Evolutionary conservation across 2,113 vertebrate genomes (phyloP).

Genomic region (Danio rerio): DNA sequence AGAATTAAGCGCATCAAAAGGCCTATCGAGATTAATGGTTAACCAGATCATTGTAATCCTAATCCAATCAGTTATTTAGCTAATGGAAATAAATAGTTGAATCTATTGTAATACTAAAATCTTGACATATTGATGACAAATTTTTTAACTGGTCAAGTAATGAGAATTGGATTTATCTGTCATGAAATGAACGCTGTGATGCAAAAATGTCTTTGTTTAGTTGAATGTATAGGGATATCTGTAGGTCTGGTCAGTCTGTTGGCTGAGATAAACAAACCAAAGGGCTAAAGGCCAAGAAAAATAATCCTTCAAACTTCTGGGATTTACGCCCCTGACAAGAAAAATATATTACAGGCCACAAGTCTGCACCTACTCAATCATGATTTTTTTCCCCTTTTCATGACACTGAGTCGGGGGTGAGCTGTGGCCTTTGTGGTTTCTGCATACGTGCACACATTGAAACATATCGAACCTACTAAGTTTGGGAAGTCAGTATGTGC

Average conservation of each 20-base stretch:
- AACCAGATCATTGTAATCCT: no score
- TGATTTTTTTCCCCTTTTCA: slow-evolving; percentile 10
- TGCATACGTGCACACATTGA: slow-evolving; percentile 1
- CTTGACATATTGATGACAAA: no score
- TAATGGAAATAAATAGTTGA: no score
- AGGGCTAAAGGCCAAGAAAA: slow-evolving; percentile 40
- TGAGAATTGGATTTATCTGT: not conserved
- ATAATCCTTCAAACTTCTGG: slow-evolving; percentile 41
- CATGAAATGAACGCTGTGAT: not conserved
- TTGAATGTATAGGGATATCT: not conserved
- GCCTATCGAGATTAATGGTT: no score
- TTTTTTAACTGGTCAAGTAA: not conserved
- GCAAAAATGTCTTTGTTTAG: not conserved
- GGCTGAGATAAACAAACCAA: slow-evolving; percentile 22
- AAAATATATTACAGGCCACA: slow-evolving; percentile 31
- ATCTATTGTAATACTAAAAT: no score
- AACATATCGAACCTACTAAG: not conserved
- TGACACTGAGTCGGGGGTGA: not conserved
- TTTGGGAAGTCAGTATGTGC: slow-evolving; percentile 41
- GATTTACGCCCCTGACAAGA: slow-evolving; percentile 36
- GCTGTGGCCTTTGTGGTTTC: not conserved
- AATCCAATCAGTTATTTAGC: no score
- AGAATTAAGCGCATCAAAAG: no score
- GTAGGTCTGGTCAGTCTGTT: not conserved
- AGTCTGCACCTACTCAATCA: slow-evolving; percentile 32